These are phyloP conservation scores for Drosophila paulistorum DNA, from an alignment of 1,140 invertebrate species.

Conservation along the genomic window DNA sequence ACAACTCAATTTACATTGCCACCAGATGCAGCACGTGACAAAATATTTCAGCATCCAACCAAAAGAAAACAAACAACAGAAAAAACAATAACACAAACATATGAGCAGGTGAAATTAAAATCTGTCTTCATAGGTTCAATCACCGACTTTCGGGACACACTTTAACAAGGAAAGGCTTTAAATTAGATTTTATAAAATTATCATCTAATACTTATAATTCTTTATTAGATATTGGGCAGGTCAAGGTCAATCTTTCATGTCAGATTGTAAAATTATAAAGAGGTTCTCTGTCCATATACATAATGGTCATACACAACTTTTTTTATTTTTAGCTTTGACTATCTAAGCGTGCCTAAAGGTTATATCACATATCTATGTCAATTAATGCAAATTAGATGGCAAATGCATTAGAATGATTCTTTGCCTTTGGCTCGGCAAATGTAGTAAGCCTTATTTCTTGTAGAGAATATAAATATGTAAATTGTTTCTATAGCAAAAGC, in stretches of 20 bases:
- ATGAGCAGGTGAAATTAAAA: conserved; percentile 46
- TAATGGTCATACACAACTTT: too few relatives aligned
- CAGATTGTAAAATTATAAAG: too few relatives aligned
- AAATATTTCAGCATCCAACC: conserved; percentile 51
- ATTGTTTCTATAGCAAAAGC: background rate
- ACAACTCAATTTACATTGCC: conserved; percentile 67
- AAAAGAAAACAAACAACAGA: conserved; percentile 37
- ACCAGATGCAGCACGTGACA: conserved; percentile 67
- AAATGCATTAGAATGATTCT: background rate
- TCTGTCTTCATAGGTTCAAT: conserved; percentile 28
- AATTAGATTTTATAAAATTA: background rate
- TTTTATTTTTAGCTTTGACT: too few relatives aligned
- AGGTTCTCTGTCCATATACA: too few relatives aligned
- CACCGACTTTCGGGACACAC: background rate
- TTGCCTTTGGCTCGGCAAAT: background rate
- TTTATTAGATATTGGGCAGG: too few relatives aligned
- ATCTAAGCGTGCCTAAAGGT: too few relatives aligned
- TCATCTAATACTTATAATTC: too few relatives aligned
- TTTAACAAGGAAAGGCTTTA: background rate
- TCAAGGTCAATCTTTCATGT: too few relatives aligned
- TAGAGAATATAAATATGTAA: background rate
- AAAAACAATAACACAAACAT: conserved; percentile 34
- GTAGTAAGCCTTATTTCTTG: background rate
- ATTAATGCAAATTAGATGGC: background rate
- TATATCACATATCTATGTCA: too few relatives aligned